Evolutionary conservation across 92 coral and sea anemone species (phyloP).

Genomic region (Umimayanthus chanpuru): DNA sequence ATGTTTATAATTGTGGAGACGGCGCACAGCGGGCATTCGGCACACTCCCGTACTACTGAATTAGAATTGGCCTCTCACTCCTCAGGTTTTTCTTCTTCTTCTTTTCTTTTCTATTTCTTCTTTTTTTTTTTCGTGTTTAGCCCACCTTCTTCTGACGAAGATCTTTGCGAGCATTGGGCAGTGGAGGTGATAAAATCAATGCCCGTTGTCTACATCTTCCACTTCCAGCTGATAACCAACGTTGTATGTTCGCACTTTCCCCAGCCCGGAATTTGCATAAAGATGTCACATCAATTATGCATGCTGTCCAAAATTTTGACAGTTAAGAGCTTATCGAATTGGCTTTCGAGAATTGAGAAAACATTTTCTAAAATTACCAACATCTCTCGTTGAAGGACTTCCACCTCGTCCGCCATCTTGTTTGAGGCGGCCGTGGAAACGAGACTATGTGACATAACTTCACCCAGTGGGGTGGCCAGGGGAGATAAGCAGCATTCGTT

Average conservation of each 20-base stretch:
- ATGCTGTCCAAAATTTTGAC: background rate
- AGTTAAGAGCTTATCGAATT: too few species aligned
- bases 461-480: background rate
- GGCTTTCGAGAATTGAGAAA: background rate
- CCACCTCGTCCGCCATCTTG: background rate
- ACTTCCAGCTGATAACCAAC: too few species aligned
- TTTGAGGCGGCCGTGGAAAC: background rate
- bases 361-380: background rate
- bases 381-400: background rate
- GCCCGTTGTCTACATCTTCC: background rate
- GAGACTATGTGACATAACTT: background rate
- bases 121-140: too few species aligned
- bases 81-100: background rate
- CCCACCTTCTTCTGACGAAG: too few species aligned
- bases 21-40: background rate
- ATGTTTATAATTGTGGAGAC: background rate
- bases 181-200: too few species aligned
- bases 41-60: background rate
- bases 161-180: too few species aligned
- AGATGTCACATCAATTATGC: slow-evolving; percentile 21
- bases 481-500: background rate
- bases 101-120: background rate
- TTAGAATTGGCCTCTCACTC: too few species aligned
- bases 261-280: slow-evolving; percentile 5
- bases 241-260: background rate